Evolutionary conservation across 2,113 vertebrate species (phyloP), one percentile per base, ranked within the genome.

Genomic region (Epinephelus fuscoguttatus): DNA sequence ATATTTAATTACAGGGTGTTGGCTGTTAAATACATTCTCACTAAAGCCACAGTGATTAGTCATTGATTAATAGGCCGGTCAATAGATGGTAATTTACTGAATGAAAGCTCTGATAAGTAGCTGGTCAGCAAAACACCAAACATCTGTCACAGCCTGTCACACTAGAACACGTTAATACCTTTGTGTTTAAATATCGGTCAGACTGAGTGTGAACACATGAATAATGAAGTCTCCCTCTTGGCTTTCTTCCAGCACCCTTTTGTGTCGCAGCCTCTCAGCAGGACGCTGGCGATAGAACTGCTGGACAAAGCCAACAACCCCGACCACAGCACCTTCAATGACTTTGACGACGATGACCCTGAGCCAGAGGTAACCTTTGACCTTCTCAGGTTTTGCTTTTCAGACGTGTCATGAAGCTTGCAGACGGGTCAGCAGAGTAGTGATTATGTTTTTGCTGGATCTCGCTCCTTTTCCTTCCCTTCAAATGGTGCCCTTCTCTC

Each of bases 251-350:
- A 99, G 98, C 98, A 99, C 89, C 98, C 97, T 0, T 99, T 99
- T 91, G 96, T 99, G 90, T 97, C 97, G 1, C 98, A 99, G 84
- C 98, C 98, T 15, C 94, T 99, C 94, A 99, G 96, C 82, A 93
- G 98, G 75, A 97, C 98, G 5, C 95, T 99, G 78, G 98, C 98
- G 50, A 99, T 99, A 25, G 98, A 99, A 90, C 95, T 99, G 30
- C 70, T 99, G 91, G 98, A 99, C 95, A 99, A 99, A 94, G 96
- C 97, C 95, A 99, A 94, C 94, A 99, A 99, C 95, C 98, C 98
- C 13, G 98, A 99, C 95, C 97, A 98, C 96, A 96, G 95, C 90
- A 96, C 95, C 80, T 99, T 94, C 89, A 97, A 97, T 55, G 97
- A 99, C 92, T 96, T 97, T 76, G 98, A 99, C 37, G 98, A 99